Base-by-base conservation (phyloP, 2,888 invertebrate genomes). In the Eutolmus rufibarbis region DNA sequence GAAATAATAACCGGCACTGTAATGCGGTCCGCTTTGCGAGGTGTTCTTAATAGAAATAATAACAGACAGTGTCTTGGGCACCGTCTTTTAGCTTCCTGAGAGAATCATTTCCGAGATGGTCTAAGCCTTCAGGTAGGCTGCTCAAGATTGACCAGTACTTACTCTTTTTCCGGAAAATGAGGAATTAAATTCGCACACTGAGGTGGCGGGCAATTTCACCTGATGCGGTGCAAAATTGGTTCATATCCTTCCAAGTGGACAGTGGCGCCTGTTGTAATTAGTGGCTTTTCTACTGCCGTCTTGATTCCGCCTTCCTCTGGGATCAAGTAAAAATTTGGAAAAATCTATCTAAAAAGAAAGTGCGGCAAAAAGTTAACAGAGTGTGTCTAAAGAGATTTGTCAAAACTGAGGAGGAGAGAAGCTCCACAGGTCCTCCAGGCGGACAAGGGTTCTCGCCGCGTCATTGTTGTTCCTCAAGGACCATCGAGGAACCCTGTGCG, bases 351-450 rank as follows among this genome's bases (percentile, higher is more conserved):
- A 76, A 76, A n/a, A 77, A 19, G 40, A 77, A 31, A 77, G 40
- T 37, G 3, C 40, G 3, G 23, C 37, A 77, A 77, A 77, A 77
- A 77, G 9, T 56, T 87, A 88, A 88, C 56, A 74, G 79, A 87
- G 86, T 88, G 88, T 88, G 88, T 87, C 88, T 87, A 85, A 88
- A 87, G 82, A 88, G 88, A 88, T 88, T 88, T 88, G 88, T 88
- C 88, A 87, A 87, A 87, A 87, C 74, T 87, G 16, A 74, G 74
- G 31, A 40, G 77, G 34, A 40, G 28, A 66, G 66, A 28, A 23
- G 74, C 57, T 37, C 37, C 57, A 51, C 51, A 46, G 43, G 85
- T 66, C 66, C 66, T 66, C 9, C 19, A 28, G 31, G 19, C 31
- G 14, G 79, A 86, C 57, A 46, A 57, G 74, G 74, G 74, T 74